Base-by-base conservation (phyloP, 2,113 vertebrate genomes). In the Galemys pyrenaicus region DNA sequence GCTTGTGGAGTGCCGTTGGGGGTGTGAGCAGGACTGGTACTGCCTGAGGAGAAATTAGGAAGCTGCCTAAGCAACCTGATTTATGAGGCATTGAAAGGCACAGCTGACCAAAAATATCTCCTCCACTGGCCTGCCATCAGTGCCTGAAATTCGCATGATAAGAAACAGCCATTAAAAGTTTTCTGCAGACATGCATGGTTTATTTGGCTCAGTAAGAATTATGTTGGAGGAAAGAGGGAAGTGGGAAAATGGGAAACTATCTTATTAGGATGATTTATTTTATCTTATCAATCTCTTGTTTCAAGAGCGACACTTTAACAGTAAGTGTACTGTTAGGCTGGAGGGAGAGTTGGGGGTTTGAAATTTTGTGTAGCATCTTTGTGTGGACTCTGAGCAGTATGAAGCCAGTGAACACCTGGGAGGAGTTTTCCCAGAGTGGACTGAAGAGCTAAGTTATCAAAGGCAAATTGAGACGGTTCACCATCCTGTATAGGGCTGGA, bases 51-150 rank as follows among this genome's bases (percentile, higher is more conserved):
- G 49, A 90, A 92, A 96, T 89, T 89, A 96, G 87, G 75, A 87
- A 75, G 73, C 89, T 88, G 79, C 85, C 74, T 93, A 51, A 89
- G 75, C 39, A 3, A 75, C 44, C 91, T 94, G 58, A 89, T 96
- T 96, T 94, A 94, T 87, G 94, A 91, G 83, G 80, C 89, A 90
- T 37, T 87, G 71, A 96, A 92, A 96, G 62, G 67, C 60, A 73
- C 51, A 85, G 79, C 58, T 95, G 95, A 89, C 91, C 94, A 84
- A 81, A 95, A 95, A 70, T 89, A 96, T 85, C 83, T 95, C 79
- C 41, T 41, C 28, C 49, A 35, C 70, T 92, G 37, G 49, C 54
- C 16, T 92, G 79, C 77, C 87, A 68, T 62, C 65, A 65, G 74
- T 51, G 77, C 80, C 70, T 64, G 41, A 87, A 79, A 89, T 94